Evolutionary conservation across 2,888 invertebrate genomes (phyloP).

Genomic region (Listrodromus nycthemerus): DNA sequence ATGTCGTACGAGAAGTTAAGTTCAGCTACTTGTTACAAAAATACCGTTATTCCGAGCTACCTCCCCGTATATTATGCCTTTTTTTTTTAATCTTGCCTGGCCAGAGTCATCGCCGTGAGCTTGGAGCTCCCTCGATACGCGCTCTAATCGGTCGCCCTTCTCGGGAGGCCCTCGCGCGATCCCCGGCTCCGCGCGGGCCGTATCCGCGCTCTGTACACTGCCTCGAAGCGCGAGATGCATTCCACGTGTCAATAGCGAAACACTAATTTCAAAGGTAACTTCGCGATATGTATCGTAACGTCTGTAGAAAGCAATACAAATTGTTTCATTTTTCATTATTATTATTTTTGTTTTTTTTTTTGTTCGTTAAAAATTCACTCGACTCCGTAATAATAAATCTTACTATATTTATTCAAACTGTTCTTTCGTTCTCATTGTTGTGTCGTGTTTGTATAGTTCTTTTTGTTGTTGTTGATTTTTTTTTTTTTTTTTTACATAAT

Average conservation of each 20-base stretch:
- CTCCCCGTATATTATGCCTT: conserved; percentile 62
- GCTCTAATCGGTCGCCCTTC: conserved; percentile 23
- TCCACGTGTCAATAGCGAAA: conserved; percentile 48
- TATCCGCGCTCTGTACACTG: conserved; percentile 3
- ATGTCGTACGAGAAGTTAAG: conserved; percentile 45
- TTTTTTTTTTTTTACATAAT: conserved; percentile 70
- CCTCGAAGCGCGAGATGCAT: conserved; percentile 21
- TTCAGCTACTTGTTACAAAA: conserved; percentile 61
- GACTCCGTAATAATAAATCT: conserved; percentile 72
- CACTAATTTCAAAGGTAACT: conserved; percentile 56
- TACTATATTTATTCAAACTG: conserved; percentile 72
- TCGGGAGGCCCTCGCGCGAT: conserved; percentile 15
- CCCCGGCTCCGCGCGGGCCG: conserved; percentile 1
- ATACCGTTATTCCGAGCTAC: conserved; percentile 65
- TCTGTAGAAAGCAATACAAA: conserved; percentile 66
- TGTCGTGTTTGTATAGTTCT: conserved; percentile 30
- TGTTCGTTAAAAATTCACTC: conserved; percentile 71
- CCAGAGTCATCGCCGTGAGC: conserved; percentile 39
- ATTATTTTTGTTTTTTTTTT: not conserved
- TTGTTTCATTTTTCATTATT: conserved; percentile 26
- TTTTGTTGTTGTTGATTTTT: conserved; percentile 1
- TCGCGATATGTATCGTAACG: conserved; percentile 69
- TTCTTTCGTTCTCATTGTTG: conserved; percentile 51
- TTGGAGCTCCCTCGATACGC: conserved; percentile 29
- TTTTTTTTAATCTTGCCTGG: conserved; percentile 30